Percentiles rank a stretch among this genome's conserved stretches.
These are phyloP conservation scores for Cervus canadensis DNA, from an alignment of 2,113 vertebrate species.

Conservation along the genomic window DNA sequence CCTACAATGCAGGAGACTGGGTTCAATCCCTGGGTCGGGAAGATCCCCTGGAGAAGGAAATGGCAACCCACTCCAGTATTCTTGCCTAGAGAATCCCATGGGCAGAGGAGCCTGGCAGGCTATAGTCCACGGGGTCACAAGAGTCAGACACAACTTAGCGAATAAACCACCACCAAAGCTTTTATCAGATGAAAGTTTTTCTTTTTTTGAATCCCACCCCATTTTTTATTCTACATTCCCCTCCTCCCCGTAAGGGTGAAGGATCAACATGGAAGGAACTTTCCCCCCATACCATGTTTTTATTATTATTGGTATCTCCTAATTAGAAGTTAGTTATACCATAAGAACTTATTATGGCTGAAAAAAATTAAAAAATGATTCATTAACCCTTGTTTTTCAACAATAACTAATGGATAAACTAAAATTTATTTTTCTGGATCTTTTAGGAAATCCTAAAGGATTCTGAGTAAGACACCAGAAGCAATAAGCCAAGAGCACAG, in stretches of 20 bases:
- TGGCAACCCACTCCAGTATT: neutral
- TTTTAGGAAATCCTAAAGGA: neutral
- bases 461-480: neutral
- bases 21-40: neutral
- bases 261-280: neutral
- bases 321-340: neutral
- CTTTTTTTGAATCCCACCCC: neutral
- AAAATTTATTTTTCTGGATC: neutral
- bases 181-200: neutral
- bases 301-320: neutral
- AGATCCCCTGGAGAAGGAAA: neutral
- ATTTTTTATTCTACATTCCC: neutral
- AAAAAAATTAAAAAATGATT: neutral
- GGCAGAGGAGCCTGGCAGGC: neutral
- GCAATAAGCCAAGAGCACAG: neutral
- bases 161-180: neutral
- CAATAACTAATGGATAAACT: conserved; percentile 1
- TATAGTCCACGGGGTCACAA: neutral
- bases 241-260: neutral
- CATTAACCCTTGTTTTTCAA: neutral
- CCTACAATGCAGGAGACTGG: neutral
- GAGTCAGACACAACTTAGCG: neutral
- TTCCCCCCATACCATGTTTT: neutral
- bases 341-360: neutral
- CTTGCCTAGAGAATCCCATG: neutral